phyloP scores from a whole-genome alignment of 2,113 vertebrate genomes.

The Sinocyclocheilus anshuiensis region DNA sequence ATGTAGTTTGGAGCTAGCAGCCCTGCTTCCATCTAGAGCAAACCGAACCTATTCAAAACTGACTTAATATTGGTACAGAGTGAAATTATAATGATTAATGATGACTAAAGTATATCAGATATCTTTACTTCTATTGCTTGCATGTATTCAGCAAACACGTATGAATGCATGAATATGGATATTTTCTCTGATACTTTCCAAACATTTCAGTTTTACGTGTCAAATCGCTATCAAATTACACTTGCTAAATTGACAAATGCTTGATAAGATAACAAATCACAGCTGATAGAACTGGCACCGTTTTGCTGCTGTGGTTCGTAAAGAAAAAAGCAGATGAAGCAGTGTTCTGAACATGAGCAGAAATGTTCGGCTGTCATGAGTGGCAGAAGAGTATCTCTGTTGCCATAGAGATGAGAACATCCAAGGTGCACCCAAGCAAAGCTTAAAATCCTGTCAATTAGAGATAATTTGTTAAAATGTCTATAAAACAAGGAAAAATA shows the following conservation, averaged over 20 bases:
- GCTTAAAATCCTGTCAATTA: slow-evolving; percentile 45
- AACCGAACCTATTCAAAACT: neutral
- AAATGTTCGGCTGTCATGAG: slow-evolving; percentile 46
- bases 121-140: neutral
- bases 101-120: neutral
- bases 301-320: slow-evolving; percentile 33
- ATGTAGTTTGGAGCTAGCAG: neutral
- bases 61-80: neutral
- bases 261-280: neutral
- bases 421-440: slow-evolving; percentile 46
- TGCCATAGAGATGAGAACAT: slow-evolving; percentile 61
- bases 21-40: neutral
- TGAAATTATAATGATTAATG: neutral
- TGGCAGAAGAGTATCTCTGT: slow-evolving; percentile 53
- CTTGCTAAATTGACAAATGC: neutral
- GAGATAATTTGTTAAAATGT: slow-evolving; percentile 45
- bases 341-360: slow-evolving; percentile 33
- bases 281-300: neutral
- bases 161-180: neutral
- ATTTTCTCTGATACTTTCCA: neutral
- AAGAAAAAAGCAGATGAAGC: neutral
- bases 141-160: neutral
- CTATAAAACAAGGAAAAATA: slow-evolving; percentile 13
- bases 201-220: neutral
- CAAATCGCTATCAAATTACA: neutral